Percentiles rank a stretch among this genome's conserved stretches.
phyloP scores from a whole-genome alignment of 1,140 invertebrate species.

The Drosophila sucinea region DNA sequence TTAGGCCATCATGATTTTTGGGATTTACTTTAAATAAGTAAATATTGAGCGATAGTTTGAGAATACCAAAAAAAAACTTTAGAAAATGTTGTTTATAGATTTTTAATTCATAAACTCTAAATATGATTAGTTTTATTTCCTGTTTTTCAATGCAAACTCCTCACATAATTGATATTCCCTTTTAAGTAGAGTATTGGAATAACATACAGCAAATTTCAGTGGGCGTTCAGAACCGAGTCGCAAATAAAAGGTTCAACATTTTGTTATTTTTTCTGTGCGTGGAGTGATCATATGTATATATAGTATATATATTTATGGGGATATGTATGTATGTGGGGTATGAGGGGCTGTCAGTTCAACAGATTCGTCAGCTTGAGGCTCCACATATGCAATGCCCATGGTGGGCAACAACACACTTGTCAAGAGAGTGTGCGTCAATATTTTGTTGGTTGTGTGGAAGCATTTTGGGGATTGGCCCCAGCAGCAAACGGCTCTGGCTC shows the following conservation, averaged over 20 bases:
- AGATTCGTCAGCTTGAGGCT: slow-evolving; percentile 45
- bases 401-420: slow-evolving; percentile 68
- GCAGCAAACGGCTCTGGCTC: neutral
- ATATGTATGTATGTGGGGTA: neutral
- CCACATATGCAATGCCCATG: slow-evolving; percentile 35
- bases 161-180: neutral
- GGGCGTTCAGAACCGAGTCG: slow-evolving; percentile 9
- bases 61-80: too few relatives aligned
- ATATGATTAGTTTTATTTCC: too few relatives aligned
- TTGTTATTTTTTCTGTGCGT: slow-evolving; percentile 30
- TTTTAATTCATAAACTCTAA: too few relatives aligned
- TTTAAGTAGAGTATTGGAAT: slow-evolving; percentile 39
- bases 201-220: slow-evolving; percentile 17
- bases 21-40: too few relatives aligned
- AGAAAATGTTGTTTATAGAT: too few relatives aligned
- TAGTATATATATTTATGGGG: neutral
- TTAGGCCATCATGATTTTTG: too few relatives aligned
- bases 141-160: neutral
- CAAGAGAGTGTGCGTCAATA: slow-evolving; percentile 24
- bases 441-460: slow-evolving; percentile 30
- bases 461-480: slow-evolving; percentile 54
- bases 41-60: too few relatives aligned
- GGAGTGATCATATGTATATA: neutral
- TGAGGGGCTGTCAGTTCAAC: slow-evolving; percentile 46
- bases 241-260: slow-evolving; percentile 32